phyloP scores from a whole-genome alignment of 2,888 invertebrate genomes.

The Flexamia atlantica region DNA sequence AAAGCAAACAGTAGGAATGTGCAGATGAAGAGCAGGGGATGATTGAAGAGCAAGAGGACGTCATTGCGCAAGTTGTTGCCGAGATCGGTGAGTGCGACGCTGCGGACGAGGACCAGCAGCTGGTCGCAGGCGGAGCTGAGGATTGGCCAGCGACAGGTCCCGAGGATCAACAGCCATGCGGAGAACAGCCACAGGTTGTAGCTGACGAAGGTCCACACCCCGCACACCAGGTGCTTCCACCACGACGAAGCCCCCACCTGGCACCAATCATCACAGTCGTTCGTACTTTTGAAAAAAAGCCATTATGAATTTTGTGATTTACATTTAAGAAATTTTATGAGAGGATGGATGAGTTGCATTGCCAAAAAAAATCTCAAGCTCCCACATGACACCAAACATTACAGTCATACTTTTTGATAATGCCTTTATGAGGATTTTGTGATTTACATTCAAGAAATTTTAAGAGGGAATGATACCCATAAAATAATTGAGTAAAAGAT shows the following conservation, averaged over 20 bases:
- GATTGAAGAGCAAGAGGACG: slow-evolving; percentile 69
- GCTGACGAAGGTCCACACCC: slow-evolving; percentile 74
- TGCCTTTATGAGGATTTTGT: too few species aligned
- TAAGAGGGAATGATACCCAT: too few species aligned
- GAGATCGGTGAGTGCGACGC: slow-evolving; percentile 72
- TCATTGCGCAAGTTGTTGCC: slow-evolving; percentile 72
- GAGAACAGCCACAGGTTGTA: slow-evolving; percentile 75
- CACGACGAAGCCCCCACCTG: slow-evolving; percentile 72
- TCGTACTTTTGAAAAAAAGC: too few species aligned
- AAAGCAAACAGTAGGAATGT: slow-evolving; percentile 71
- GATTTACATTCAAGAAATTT: too few species aligned
- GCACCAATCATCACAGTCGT: slow-evolving; percentile 61
- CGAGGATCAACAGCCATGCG: slow-evolving; percentile 75
- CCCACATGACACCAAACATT: too few species aligned
- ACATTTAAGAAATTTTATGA: too few species aligned
- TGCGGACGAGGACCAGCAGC: slow-evolving; percentile 72
- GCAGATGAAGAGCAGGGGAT: slow-evolving; percentile 70
- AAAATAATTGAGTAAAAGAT: too few species aligned
- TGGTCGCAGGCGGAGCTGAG: slow-evolving; percentile 71
- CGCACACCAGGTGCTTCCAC: slow-evolving; percentile 72
- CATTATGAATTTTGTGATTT: too few species aligned
- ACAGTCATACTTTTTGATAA: too few species aligned
- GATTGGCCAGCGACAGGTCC: slow-evolving; percentile 74
- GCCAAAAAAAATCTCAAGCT: too few species aligned
- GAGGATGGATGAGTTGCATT: too few species aligned